phyloP scores from a whole-genome alignment of 1,140 invertebrate genomes.

The Adoxophyes honmai region DNA sequence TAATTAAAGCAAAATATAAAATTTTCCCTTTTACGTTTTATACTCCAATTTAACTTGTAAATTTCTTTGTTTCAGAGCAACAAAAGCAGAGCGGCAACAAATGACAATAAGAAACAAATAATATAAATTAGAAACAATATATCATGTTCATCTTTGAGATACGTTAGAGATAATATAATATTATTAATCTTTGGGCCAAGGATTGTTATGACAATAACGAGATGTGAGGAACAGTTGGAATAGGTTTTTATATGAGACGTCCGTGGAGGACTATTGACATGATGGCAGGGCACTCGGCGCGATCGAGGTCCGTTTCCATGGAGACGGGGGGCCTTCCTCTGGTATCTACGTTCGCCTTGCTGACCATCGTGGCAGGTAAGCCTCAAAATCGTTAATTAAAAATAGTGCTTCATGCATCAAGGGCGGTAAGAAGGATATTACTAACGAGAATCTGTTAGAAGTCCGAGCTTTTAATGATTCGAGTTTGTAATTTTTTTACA shows the following conservation, averaged over 20 bases:
- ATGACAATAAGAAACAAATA: slow-evolving; percentile 24
- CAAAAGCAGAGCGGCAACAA: slow-evolving; percentile 18
- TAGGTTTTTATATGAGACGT: slow-evolving; percentile 41
- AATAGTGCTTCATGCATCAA: too few relatives aligned
- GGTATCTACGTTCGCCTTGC: slow-evolving; percentile 64
- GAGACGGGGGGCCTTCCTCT: slow-evolving; percentile 64
- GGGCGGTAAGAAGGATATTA: too few relatives aligned
- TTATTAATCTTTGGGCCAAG: slow-evolving; percentile 14
- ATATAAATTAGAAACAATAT: slow-evolving; percentile 16
- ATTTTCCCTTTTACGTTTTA: too few relatives aligned
- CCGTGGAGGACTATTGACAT: slow-evolving; percentile 32
- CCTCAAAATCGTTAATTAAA: slow-evolving; percentile 5
- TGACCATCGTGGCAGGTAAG: slow-evolving; percentile 69
- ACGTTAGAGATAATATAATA: slow-evolving; percentile 16
- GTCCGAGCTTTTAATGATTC: too few relatives aligned
- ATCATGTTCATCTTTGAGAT: slow-evolving; percentile 15
- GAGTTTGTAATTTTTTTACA: too few relatives aligned
- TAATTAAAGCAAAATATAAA: too few relatives aligned
- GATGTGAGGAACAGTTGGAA: slow-evolving; percentile 24
- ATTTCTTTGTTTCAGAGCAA: slow-evolving; percentile 33
- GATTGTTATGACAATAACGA: slow-evolving; percentile 22
- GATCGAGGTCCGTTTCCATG: slow-evolving; percentile 48
- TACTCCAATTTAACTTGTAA: neutral
- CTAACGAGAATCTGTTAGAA: too few relatives aligned
- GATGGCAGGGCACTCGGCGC: slow-evolving; percentile 44